Evolutionary conservation across 2,113 vertebrate species (phyloP).

Genomic region (Rousettus leschenaultii): DNA sequence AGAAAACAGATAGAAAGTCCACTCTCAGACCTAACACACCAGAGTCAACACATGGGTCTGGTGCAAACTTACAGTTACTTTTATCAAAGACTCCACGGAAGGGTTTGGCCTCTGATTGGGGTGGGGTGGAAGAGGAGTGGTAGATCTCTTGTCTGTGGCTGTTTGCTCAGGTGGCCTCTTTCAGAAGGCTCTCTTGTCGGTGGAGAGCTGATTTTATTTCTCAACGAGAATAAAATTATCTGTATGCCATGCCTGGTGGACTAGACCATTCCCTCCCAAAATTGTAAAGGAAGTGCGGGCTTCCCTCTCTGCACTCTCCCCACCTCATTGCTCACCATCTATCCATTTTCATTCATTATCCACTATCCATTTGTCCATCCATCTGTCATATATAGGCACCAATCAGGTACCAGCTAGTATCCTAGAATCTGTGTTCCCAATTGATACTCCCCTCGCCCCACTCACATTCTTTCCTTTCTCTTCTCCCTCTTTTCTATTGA

Average conservation of each 20-base stretch:
- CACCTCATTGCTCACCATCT: neutral
- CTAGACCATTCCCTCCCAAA: neutral
- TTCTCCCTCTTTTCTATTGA: neutral
- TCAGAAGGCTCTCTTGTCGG: neutral
- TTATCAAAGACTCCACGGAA: slow-evolving; percentile 27
- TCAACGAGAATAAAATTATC: neutral
- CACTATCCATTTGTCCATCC: neutral
- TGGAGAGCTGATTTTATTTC: slow-evolving; percentile 17
- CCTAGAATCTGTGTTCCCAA: neutral
- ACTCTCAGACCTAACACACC: neutral
- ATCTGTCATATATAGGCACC: neutral
- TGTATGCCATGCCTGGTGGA: neutral
- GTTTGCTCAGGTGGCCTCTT: neutral
- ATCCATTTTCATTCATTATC: neutral
- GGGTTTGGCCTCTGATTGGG: neutral
- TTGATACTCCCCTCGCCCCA: rapidly evolving
- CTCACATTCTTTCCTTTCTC: neutral
- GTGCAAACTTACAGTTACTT: neutral
- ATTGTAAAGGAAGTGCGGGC: neutral
- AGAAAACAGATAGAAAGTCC: neutral
- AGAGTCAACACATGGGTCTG: neutral
- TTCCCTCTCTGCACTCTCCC: neutral
- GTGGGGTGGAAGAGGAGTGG: neutral
- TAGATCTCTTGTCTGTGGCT: neutral
- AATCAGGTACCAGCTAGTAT: neutral